Evolutionary conservation across 2,797 vertebrate genomes (phyloP).

Genomic region (Sebastes diploproa): DNA sequence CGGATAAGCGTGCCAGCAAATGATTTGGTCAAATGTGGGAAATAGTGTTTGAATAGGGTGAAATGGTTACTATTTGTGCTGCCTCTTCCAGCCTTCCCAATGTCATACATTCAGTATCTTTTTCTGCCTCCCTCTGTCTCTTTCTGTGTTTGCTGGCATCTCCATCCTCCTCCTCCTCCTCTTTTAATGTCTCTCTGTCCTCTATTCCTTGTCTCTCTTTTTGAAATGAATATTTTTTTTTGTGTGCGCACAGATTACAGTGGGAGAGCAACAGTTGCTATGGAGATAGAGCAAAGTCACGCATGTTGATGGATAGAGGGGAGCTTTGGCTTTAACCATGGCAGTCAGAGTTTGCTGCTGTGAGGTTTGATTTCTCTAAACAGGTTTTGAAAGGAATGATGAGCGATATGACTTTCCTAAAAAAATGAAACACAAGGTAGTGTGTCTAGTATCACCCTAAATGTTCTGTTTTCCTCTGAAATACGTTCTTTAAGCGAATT

Average conservation of each 20-base stretch:
- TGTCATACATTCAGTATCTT: slow-evolving; percentile 8
- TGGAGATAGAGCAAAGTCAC: slow-evolving; percentile 79
- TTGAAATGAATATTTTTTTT: slow-evolving; percentile 60
- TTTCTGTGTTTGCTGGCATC: slow-evolving; percentile 4
- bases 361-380: slow-evolving; percentile 20
- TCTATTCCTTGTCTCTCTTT: slow-evolving; percentile 40
- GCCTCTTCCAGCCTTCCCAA: slow-evolving; percentile 6
- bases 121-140: neutral
- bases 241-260: slow-evolving; percentile 67
- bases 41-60: slow-evolving; percentile 7
- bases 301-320: slow-evolving; percentile 67
- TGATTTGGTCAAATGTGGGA: slow-evolving; percentile 17
- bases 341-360: slow-evolving; percentile 44
- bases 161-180: neutral
- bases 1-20: neutral
- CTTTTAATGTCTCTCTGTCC: slow-evolving; percentile 30
- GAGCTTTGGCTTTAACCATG: slow-evolving; percentile 33
- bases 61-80: slow-evolving; percentile 32
- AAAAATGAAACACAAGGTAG: neutral
- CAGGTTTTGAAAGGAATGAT: slow-evolving; percentile 3
- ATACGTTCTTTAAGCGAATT: neutral
- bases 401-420: neutral
- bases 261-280: slow-evolving; percentile 81
- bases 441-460: neutral
- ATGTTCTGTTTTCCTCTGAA: neutral